These are phyloP conservation scores for Orthonyx spaldingii DNA, from an alignment of 2,113 vertebrate genomes.

Conservation along the genomic window DNA sequence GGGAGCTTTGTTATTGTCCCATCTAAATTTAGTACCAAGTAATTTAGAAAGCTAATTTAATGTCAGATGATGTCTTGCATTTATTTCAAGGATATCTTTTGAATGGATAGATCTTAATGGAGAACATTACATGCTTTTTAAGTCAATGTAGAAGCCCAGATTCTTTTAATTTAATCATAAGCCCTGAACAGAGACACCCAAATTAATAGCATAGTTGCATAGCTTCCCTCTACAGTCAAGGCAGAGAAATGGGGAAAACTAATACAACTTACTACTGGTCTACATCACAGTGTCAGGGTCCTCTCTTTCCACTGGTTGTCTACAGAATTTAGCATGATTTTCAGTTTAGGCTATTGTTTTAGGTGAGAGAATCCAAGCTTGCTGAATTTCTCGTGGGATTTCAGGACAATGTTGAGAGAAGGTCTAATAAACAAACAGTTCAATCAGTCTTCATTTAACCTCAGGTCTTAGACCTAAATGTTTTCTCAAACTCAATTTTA, in stretches of 20 bases:
- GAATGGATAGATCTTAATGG: background rate
- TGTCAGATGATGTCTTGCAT: background rate
- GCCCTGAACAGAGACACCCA: background rate
- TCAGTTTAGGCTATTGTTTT: background rate
- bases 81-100: background rate
- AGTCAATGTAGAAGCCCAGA: background rate
- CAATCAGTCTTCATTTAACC: background rate
- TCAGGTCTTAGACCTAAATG: background rate
- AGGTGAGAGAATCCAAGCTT: background rate
- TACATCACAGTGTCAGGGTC: background rate
- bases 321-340: background rate
- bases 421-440: background rate
- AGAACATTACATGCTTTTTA: background rate
- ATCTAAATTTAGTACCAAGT: background rate
- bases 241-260: background rate
- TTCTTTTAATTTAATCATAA: constrained; percentile 6
- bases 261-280: background rate
- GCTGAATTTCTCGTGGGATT: background rate
- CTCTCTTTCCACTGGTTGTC: background rate
- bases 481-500: background rate
- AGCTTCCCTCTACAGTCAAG: background rate
- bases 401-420: background rate
- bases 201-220: background rate
- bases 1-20: background rate
- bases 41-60: background rate